Conservation (phyloP, 2,113 vertebrate genomes). For the Peucedramus taeniatus region DNA sequence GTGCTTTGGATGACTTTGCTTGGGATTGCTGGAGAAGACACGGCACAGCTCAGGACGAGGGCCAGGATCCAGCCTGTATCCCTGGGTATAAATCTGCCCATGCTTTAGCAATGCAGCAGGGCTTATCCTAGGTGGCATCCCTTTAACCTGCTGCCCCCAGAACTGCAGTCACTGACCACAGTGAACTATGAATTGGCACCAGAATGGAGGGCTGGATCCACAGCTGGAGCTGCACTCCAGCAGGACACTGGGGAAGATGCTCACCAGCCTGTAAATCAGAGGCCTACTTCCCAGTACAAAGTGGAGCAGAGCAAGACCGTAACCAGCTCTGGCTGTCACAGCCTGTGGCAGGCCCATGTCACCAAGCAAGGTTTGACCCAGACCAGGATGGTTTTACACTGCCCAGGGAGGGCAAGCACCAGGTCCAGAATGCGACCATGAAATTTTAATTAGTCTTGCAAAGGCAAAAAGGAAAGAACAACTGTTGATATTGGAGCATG, state of each 20-base stretch:
- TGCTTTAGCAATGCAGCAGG: background rate
- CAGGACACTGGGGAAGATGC: accelerated
- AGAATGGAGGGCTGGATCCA: background rate
- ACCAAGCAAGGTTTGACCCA: background rate
- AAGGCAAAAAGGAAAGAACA: background rate
- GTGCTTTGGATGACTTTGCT: accelerated
- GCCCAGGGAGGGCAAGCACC: background rate
- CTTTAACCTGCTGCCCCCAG: background rate
- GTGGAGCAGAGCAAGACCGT: background rate
- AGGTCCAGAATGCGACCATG: background rate
- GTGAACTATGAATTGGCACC: background rate
- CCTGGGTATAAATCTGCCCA: background rate
- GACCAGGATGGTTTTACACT: background rate
- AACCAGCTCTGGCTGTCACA: background rate
- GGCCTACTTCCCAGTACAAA: background rate
- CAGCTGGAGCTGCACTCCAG: background rate
- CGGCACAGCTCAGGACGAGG: accelerated
- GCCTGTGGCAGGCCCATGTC: background rate
- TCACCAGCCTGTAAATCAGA: background rate
- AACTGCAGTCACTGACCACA: background rate
- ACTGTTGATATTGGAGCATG: background rate
- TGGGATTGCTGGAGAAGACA: background rate
- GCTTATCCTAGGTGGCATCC: background rate
- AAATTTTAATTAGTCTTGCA: background rate
- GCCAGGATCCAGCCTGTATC: background rate